Evolutionary conservation across 2,888 invertebrate genomes (phyloP), one percentile per base, ranked within the genome.

Genomic region (Elmis aenea): DNA sequence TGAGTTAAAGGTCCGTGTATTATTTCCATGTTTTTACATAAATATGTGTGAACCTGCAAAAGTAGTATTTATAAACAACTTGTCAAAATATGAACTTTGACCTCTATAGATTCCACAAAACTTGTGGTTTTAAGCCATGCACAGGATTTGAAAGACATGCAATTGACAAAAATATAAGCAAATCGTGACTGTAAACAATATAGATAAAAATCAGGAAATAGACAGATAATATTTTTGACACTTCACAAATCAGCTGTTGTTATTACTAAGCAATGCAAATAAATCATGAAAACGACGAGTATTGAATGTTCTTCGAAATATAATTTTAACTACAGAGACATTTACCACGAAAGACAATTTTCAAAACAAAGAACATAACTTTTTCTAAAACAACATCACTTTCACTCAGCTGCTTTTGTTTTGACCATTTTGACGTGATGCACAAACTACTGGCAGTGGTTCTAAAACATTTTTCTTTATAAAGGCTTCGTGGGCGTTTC

Each of bases 361-460:
- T n/a, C n/a, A n/a, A n/a, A 8, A 30, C 29, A 29, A 20, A 16
- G 5, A 13, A 3, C 23, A 34, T 26, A n/a, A n/a, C 21, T 34
- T 33, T 24, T 18, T 39, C 22, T 33, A 16, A 29, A 38, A 33
- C 28, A 29, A 29, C 29, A 30, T 9, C 25, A 21, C 30, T 39
- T 31, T 39, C 33, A 28, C 33, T 47, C 44, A 45, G 47, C 42
- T 47, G 45, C 41, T 48, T 48, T 48, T 48, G 48, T 48, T 48
- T 48, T 48, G 43, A 44, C n/a, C n/a, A n/a, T n/a, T n/a, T n/a
- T n/a, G n/a, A n/a, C n/a, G n/a, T n/a, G n/a, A n/a, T n/a, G n/a
- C n/a, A n/a, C n/a, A n/a, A n/a, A n/a, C n/a, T n/a, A n/a, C n/a
- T n/a, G n/a, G n/a, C n/a, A n/a, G n/a, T n/a, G n/a, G n/a, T n/a